Conservation (phyloP, 2,888 invertebrate genomes). For the Sepiola atlantica region DNA sequence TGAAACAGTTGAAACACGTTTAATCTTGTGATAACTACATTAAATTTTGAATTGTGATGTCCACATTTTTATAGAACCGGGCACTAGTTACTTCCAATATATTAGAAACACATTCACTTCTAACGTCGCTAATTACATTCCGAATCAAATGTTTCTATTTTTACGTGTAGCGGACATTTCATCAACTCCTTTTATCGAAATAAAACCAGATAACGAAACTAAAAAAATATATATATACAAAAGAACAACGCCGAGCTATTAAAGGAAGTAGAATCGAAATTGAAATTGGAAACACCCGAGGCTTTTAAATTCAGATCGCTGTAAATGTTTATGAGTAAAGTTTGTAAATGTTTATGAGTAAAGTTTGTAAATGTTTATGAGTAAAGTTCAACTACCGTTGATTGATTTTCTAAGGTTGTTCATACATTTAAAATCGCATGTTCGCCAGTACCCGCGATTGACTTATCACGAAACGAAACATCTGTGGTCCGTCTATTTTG, state of each 20-base stretch:
- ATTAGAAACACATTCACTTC: neutral
- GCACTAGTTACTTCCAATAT: neutral
- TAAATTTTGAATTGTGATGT: too few species aligned
- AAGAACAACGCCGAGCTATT: neutral
- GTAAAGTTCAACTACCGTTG: neutral
- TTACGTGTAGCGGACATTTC: neutral
- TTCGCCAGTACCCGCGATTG: too few species aligned
- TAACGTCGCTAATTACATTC: neutral
- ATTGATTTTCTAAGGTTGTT: neutral
- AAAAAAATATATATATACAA: neutral
- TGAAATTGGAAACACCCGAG: neutral
- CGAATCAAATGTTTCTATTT: neutral
- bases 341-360: too few species aligned
- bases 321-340: too few species aligned
- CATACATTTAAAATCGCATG: neutral
- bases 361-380: neutral
- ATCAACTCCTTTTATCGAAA: neutral
- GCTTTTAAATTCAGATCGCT: neutral
- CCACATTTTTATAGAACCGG: too few species aligned
- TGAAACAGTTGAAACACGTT: too few species aligned
- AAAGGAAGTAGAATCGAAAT: neutral
- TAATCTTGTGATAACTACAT: too few species aligned
- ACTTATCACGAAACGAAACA: too few species aligned
- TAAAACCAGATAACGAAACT: too few species aligned
- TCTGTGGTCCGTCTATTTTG: too few species aligned